Evolutionary conservation across 1,140 invertebrate species (phyloP).

Genomic region (Platorchestia sp.): DNA sequence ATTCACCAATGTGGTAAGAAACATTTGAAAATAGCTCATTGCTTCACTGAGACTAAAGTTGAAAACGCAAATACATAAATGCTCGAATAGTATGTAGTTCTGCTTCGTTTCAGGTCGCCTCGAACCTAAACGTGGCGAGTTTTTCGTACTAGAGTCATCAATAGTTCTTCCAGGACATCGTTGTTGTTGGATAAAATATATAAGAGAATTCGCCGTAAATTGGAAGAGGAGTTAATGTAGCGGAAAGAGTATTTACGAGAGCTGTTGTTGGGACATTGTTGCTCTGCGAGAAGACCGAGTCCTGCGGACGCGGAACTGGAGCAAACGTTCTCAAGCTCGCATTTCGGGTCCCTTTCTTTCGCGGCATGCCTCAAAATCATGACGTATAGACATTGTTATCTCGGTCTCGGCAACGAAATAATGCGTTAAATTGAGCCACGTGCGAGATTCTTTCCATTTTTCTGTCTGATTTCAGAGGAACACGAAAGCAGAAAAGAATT

Average conservation of each 20-base stretch:
- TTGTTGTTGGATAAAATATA: conserved; percentile 52
- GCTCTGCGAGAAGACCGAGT: neutral
- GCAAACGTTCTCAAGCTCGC: neutral
- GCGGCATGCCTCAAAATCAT: neutral
- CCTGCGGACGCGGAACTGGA: neutral
- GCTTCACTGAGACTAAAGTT: neutral
- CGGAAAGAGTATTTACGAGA: conserved; percentile 47
- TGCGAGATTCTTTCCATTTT: neutral
- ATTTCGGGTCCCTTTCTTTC: neutral
- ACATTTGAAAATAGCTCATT: neutral
- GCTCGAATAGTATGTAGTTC: neutral
- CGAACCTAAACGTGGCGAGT: neutral
- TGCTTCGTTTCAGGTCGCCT: neutral
- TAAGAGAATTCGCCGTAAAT: conserved; percentile 55
- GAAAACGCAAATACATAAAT: neutral
- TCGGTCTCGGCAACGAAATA: neutral
- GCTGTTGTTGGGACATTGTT: conserved; percentile 47
- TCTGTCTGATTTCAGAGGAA: neutral
- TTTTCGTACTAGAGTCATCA: conserved; percentile 5
- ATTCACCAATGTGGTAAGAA: neutral
- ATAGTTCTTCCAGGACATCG: conserved; percentile 30
- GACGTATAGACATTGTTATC: conserved; percentile 17
- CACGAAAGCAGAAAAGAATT: neutral
- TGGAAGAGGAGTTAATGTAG: conserved; percentile 54
- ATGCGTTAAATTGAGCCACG: conserved; percentile 3